Conservation (phyloP, 1,140 invertebrate species). For the Brachionus angularis region DNA sequence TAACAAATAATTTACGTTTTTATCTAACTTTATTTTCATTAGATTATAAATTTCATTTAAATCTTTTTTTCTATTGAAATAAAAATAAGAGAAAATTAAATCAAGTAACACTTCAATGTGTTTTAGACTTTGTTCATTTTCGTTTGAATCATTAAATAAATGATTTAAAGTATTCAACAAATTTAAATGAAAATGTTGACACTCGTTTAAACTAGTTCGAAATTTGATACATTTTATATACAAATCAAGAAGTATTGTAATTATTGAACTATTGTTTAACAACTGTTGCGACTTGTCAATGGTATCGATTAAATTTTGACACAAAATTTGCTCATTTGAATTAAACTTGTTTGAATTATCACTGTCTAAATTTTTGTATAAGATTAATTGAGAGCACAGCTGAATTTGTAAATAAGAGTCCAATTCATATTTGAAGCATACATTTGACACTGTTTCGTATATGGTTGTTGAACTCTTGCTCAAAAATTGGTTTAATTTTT, state of each 20-base stretch:
- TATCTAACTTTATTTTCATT: conserved; percentile 1
- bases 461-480: background rate
- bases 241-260: conserved; percentile 6
- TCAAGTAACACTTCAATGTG: conserved; percentile 13
- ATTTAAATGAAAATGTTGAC: conserved; percentile 28
- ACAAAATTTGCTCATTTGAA: background rate
- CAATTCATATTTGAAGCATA: background rate
- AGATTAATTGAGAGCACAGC: conserved; percentile 1
- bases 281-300: background rate
- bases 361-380: background rate
- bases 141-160: background rate
- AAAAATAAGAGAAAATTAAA: conserved; percentile 17
- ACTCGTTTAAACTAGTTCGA: conserved; percentile 19
- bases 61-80: conserved; percentile 15
- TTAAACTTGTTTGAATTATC: no score
- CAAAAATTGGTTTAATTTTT: conserved; percentile 22
- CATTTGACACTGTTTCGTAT: background rate
- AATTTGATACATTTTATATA: conserved; percentile 5
- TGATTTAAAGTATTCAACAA: conserved; percentile 8
- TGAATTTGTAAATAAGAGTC: background rate
- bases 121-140: background rate
- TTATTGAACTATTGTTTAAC: conserved; percentile 2
- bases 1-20: background rate
- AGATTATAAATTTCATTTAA: conserved; percentile 1
- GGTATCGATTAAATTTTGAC: background rate